These are phyloP conservation scores for human DNA, from an alignment of 2,113 vertebrate genomes.

Conservation along the genomic window DNA sequence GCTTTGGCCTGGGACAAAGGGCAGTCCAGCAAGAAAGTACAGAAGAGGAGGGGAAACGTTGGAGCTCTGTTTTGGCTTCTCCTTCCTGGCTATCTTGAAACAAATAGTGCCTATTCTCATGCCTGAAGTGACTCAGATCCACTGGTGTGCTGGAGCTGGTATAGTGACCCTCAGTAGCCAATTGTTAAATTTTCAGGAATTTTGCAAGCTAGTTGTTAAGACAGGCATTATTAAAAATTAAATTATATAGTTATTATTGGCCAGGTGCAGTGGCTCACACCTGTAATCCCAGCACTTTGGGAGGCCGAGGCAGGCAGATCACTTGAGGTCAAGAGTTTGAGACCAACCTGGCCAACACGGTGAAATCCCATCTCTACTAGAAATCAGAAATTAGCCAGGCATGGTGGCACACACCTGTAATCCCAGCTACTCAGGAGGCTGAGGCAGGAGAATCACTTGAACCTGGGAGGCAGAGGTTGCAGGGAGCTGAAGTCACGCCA, in stretches of 20 bases:
- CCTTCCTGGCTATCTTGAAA: neutral
- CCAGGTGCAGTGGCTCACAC: no score
- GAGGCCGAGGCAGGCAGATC: no score
- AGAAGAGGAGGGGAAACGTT: neutral
- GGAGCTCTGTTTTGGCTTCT: neutral
- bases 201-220: neutral
- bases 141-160: neutral
- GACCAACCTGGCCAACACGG: no score
- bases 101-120: neutral
- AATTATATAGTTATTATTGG: neutral
- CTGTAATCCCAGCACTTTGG: no score
- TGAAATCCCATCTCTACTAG: no score
- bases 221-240: neutral
- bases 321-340: no score
- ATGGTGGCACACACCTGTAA: no score
- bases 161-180: neutral
- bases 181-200: neutral
- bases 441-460: no score
- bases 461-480: no score
- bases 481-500: no score
- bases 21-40: neutral
- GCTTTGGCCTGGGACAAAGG: neutral
- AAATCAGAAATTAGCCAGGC: no score
- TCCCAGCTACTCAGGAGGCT: no score
- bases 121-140: neutral